These are phyloP conservation scores for Platycheirus albimanus DNA, from an alignment of 2,888 invertebrate genomes.

Conservation along the genomic window DNA sequence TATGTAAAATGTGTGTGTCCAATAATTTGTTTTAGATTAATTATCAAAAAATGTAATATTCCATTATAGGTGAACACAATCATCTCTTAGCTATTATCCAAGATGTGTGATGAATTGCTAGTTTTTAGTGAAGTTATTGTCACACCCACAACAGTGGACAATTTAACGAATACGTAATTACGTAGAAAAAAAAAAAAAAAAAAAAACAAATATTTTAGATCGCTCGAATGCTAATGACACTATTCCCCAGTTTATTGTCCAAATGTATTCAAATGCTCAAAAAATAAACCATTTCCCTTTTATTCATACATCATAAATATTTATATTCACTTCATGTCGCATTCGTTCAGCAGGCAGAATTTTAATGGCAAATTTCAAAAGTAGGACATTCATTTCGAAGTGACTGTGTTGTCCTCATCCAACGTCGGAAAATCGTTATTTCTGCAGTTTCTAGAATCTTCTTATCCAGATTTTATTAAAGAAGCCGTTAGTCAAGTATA, in stretches of 20 bases:
- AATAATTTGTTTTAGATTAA: constrained; percentile 37
- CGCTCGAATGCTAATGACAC: constrained; percentile 27
- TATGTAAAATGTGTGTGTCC: constrained; percentile 63
- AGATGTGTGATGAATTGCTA: constrained; percentile 70
- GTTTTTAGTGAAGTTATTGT: constrained; percentile 54
- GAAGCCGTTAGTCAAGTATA: no score
- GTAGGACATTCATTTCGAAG: no score
- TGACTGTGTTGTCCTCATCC: no score
- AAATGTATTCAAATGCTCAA: not conserved
- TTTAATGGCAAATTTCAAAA: no score
- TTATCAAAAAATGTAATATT: constrained; percentile 33
- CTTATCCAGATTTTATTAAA: no score
- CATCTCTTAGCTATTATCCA: constrained; percentile 64
- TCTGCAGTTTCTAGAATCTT: no score
- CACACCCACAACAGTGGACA: constrained; percentile 36
- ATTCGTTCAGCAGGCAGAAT: not conserved
- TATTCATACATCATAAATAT: constrained; percentile 12
- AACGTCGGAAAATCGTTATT: no score
- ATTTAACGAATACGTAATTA: constrained; percentile 38
- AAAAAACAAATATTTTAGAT: constrained; percentile 10
- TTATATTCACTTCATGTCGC: constrained; percentile 7
- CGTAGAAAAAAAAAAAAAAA: constrained; percentile 1
- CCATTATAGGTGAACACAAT: constrained; percentile 66
- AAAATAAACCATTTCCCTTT: not conserved
- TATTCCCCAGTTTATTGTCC: constrained; percentile 29